A percentile compares a stretch with the other conserved stretches of the same genome.
These are phyloP conservation scores for Nomada goodeniana DNA, from an alignment of 2,888 invertebrate genomes.

Conservation along the genomic window DNA sequence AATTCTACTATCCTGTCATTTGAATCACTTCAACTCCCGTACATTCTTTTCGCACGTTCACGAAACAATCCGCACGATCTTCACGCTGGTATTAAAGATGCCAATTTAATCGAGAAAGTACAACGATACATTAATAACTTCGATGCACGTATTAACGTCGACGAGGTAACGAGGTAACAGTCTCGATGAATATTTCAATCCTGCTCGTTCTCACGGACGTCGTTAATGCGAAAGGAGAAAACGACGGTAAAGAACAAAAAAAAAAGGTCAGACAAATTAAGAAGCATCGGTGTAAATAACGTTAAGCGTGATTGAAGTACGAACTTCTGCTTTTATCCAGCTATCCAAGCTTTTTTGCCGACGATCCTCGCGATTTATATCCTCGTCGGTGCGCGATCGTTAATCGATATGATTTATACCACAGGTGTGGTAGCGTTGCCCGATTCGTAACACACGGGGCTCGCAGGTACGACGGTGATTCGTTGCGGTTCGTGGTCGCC, in stretches of 20 bases:
- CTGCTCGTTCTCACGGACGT: not conserved
- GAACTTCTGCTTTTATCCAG: not conserved
- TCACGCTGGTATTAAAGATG: no score
- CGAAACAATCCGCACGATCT: not conserved
- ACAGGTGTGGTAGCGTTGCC: not conserved
- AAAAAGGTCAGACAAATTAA: not conserved
- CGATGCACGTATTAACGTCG: not conserved
- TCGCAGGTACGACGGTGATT: not conserved
- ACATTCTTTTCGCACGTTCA: not conserved
- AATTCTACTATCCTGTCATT: not conserved
- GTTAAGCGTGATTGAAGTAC: conserved; percentile 29
- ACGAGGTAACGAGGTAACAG: not conserved
- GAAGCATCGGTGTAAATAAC: conserved; percentile 3
- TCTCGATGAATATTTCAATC: not conserved
- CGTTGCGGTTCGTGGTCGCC: not conserved
- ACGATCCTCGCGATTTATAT: conserved; percentile 25
- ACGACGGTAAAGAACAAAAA: not conserved
- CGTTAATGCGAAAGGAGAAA: conserved; percentile 2
- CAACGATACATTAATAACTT: not conserved
- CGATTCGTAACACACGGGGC: conserved; percentile 22
- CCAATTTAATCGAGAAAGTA: not conserved
- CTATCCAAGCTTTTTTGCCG: conserved; percentile 18
- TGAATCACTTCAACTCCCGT: not conserved
- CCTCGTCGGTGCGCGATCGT: conserved; percentile 34
- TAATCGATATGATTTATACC: conserved; percentile 44